Conservation (phyloP, 37 sponge, comb jelly and placozoan species). For the Lycopodina hypogea region DNA sequence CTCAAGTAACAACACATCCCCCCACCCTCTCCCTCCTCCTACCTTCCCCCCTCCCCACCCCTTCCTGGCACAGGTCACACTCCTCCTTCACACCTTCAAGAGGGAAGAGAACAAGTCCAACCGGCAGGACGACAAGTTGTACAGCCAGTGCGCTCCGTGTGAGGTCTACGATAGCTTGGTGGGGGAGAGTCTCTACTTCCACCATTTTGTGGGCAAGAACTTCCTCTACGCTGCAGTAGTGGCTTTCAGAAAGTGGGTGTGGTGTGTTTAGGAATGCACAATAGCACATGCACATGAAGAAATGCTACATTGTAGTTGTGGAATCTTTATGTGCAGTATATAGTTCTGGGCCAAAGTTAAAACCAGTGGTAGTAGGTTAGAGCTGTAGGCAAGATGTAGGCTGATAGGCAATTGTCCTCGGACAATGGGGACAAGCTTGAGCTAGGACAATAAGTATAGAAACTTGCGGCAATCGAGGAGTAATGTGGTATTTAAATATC, state of each 20-base stretch:
- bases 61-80: slow-evolving; percentile 26
- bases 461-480: no score
- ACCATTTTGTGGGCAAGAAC: slow-evolving; percentile 73
- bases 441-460: no score
- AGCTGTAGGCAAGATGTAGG: no score
- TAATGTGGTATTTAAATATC: no score
- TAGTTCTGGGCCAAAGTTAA: no score
- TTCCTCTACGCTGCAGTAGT: slow-evolving; percentile 75
- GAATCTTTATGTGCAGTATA: no score
- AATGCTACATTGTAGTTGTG: not conserved
- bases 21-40: not conserved
- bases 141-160: slow-evolving; percentile 58
- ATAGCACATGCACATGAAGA: not conserved
- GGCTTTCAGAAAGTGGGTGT: slow-evolving; percentile 55
- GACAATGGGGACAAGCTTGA: no score
- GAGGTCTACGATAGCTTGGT: slow-evolving; percentile 67
- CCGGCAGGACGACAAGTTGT: slow-evolving; percentile 36
- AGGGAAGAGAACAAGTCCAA: slow-evolving; percentile 17
- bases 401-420: no score
- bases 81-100: slow-evolving; percentile 74
- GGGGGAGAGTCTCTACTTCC: slow-evolving; percentile 63
- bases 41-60: not conserved
- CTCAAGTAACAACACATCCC: not conserved
- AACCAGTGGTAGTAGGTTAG: no score
- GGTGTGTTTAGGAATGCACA: no score